Base-by-base conservation (phyloP, 1,140 invertebrate genomes). In the Bombus consobrinus region DNA sequence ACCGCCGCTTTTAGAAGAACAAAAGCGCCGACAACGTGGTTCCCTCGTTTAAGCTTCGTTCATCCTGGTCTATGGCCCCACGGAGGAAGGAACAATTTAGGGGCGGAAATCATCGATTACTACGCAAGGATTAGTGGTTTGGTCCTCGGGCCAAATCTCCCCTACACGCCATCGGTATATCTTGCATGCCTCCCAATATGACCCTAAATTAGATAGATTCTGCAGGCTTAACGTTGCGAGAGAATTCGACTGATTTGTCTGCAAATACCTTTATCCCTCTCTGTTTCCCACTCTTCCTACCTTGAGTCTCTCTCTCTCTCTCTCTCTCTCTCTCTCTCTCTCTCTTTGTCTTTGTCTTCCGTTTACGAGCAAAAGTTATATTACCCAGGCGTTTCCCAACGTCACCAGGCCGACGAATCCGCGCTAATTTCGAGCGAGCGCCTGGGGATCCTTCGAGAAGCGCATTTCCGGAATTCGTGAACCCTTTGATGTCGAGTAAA, bases 71-170 rank as follows among this genome's bases (percentile, higher is more conserved):
- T 78, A 47, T 32, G 57, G 43, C 69, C 83, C 68, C 41, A 66
- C 57, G 34, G 28, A 43, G 89, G 87, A 83, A 86, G 89, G 88
- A 66, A 91, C 91, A 92, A 92, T 93, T 92, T 91, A 91, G 85
- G 88, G 88, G 87, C 92, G 91, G 92, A 93, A 93, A 93, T 92
- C 92, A 90, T 89, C 91, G 90, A 93, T 93, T 93, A 92, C 92
- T 86, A 84, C 88, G 83, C 86, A 84, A 92, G 90, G 87, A 92
- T 92, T 92, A 91, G 92, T 87, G 91, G 92, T 89, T 91, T 90
- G 85, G 84, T 91, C 88, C 85, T 76, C 87, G 41, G 89, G 89
- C 74, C 75, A 87, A 90, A 90, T 87, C 71, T 80, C 78, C 84
- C 88, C 85, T 86, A 76, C 84, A 83, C 69, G 69, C 81, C 74